Percentiles rank a stretch among this genome's conserved stretches.
Evolutionary conservation across 2,797 vertebrate genomes (phyloP).

Genomic region (Columba guinea): DNA sequence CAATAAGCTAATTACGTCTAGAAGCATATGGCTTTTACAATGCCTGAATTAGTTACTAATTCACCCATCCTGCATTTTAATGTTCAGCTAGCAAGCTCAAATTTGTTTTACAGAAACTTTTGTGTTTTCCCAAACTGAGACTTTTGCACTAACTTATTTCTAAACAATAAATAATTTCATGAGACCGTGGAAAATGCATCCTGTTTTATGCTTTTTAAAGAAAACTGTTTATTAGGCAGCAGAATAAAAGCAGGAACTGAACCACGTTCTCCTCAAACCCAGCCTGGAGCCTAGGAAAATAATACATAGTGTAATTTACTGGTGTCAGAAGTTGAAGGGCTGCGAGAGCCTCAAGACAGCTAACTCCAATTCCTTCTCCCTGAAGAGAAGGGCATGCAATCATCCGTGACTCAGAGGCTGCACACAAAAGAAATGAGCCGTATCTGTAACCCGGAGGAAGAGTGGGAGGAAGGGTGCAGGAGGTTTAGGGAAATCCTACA

Average conservation of each 20-base stretch:
- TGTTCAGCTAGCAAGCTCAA: neutral
- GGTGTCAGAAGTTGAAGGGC: neutral
- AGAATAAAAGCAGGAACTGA: neutral
- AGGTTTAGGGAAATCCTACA: neutral
- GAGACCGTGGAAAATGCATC: neutral
- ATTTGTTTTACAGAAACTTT: conserved; percentile 23
- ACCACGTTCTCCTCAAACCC: neutral
- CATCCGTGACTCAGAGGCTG: neutral
- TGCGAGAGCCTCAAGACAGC: neutral
- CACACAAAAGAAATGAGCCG: neutral
- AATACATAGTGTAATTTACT: conserved; percentile 16
- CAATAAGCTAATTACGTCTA: conserved; percentile 28
- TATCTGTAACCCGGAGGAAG: neutral
- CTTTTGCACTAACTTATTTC: neutral
- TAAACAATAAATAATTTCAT: conserved; percentile 21
- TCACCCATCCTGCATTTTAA: neutral
- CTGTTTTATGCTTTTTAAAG: neutral
- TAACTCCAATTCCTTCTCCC: neutral
- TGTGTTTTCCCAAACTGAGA: neutral
- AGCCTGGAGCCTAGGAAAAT: neutral
- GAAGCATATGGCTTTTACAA: neutral
- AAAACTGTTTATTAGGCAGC: neutral
- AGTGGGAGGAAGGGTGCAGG: neutral
- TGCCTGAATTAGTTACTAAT: conserved; percentile 19
- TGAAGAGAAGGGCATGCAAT: neutral